A percentile compares a stretch with the other conserved stretches of the same genome.
phyloP scores from a whole-genome alignment of 2,113 vertebrate genomes.

The Chitala chitala region DNA sequence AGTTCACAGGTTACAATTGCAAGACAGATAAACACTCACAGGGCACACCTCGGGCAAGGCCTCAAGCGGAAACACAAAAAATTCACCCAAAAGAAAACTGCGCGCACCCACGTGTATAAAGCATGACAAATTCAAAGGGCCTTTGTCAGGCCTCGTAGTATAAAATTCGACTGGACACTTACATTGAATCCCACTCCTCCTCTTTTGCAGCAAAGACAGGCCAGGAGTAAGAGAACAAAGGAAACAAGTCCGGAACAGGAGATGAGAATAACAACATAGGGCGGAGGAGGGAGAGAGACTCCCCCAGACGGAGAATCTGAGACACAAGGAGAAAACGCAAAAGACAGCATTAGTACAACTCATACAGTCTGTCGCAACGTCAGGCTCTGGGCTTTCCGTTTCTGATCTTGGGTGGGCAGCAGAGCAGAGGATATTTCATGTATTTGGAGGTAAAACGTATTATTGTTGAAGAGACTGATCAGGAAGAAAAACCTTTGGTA shows the following conservation, averaged over 20 bases:
- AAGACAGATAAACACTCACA: no score
- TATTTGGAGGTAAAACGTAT: constrained; percentile 9
- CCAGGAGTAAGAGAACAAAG: constrained; percentile 84
- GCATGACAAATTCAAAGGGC: no score
- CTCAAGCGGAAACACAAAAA: no score
- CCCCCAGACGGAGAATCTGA: constrained; percentile 66
- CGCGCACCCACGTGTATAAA: no score
- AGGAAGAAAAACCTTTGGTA: constrained; percentile 44
- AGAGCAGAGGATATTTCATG: constrained; percentile 10
- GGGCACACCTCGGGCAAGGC: no score
- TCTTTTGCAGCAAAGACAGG: constrained; percentile 87
- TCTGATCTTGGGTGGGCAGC: constrained; percentile 6
- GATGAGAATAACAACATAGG: constrained; percentile 87
- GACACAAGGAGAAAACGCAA: constrained; percentile 31
- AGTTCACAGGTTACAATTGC: background rate
- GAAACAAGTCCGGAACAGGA: constrained; percentile 85
- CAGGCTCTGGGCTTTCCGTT: background rate
- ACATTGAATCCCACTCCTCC: constrained; percentile 88
- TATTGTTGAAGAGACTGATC: constrained; percentile 38
- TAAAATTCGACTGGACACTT: constrained; percentile 57
- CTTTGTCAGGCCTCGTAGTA: background rate
- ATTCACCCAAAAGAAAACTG: no score
- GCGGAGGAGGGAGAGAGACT: constrained; percentile 73
- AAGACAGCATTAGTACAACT: constrained; percentile 36
- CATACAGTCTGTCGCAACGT: background rate